Conservation (phyloP, 1,140 invertebrate species). For the Pseudomyrmex pallidus region DNA sequence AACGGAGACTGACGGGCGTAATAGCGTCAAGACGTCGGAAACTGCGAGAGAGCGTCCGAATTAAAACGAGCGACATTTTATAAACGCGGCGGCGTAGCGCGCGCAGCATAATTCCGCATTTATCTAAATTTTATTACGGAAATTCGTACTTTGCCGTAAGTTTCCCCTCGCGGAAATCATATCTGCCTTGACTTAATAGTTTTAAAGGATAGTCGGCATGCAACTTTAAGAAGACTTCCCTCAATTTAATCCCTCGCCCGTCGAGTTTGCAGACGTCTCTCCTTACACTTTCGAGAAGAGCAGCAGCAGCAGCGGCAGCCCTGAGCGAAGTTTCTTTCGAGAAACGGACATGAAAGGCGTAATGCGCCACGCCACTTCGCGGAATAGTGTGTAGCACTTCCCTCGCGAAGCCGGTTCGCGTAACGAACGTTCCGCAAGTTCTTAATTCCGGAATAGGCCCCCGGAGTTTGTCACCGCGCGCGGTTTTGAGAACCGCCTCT, state of each 20-base stretch:
- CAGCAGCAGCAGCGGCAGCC: conserved; percentile 5
- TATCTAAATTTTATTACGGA: conserved; percentile 59
- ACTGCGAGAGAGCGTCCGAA: too few relatives aligned
- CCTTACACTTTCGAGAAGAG: conserved; percentile 50
- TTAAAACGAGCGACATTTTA: conserved; percentile 11
- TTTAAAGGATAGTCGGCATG: conserved; percentile 53
- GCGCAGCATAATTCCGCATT: conserved; percentile 41
- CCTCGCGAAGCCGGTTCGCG: conserved; percentile 22
- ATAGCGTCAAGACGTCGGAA: background rate
- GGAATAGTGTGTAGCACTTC: conserved; percentile 46
- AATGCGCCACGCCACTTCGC: conserved; percentile 1
- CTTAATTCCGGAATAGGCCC: conserved; percentile 47
- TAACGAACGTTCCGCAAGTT: conserved; percentile 46
- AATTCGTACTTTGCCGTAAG: conserved; percentile 28
- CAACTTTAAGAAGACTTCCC: conserved; percentile 60
- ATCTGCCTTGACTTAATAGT: conserved; percentile 58
- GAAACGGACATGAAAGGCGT: conserved; percentile 57
- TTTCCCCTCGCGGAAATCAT: conserved; percentile 36
- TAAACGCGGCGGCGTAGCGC: background rate
- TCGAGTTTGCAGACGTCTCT: conserved; percentile 46
- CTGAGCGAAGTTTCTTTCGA: conserved; percentile 55
- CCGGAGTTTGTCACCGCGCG: conserved; percentile 12
- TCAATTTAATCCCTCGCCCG: conserved; percentile 57
- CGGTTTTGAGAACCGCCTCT: background rate
- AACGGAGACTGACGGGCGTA: too few relatives aligned